These are phyloP conservation scores for Dryas iulia DNA, from an alignment of 1,140 invertebrate genomes.

Conservation along the genomic window DNA sequence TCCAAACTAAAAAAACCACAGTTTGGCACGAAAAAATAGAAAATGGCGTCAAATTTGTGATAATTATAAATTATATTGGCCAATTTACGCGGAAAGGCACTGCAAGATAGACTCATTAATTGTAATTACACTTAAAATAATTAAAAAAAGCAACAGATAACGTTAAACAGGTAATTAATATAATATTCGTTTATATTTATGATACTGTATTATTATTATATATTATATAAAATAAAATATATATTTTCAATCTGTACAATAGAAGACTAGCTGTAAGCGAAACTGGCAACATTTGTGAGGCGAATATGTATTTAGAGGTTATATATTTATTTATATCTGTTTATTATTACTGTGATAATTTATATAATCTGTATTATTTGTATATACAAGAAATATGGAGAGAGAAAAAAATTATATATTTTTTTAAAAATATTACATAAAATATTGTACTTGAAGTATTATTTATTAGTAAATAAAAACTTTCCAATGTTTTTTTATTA, in stretches of 20 bases:
- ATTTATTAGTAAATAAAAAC: not conserved
- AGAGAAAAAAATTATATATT: not conserved
- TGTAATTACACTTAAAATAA: not conserved
- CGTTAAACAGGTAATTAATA: too few relatives aligned
- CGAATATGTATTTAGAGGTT: slow-evolving; percentile 4
- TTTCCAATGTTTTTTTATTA: not conserved
- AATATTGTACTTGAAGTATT: not conserved
- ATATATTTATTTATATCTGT: slow-evolving; percentile 5
- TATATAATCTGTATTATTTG: not conserved
- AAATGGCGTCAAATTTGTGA: not conserved
- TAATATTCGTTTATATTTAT: too few relatives aligned
- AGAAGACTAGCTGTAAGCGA: slow-evolving; percentile 19
- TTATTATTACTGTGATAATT: not conserved
- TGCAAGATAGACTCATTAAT: not conserved
- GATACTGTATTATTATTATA: not conserved
- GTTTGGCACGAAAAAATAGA: not conserved
- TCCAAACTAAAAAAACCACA: not conserved
- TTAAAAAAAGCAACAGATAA: too few relatives aligned
- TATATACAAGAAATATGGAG: not conserved
- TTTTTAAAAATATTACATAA: not conserved
- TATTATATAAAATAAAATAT: not conserved
- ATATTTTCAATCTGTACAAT: not conserved
- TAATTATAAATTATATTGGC: not conserved
- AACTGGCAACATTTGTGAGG: slow-evolving; percentile 19
- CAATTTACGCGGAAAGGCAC: not conserved